Base-by-base conservation (phyloP, 1,140 invertebrate genomes). In the Atta colombica region DNA sequence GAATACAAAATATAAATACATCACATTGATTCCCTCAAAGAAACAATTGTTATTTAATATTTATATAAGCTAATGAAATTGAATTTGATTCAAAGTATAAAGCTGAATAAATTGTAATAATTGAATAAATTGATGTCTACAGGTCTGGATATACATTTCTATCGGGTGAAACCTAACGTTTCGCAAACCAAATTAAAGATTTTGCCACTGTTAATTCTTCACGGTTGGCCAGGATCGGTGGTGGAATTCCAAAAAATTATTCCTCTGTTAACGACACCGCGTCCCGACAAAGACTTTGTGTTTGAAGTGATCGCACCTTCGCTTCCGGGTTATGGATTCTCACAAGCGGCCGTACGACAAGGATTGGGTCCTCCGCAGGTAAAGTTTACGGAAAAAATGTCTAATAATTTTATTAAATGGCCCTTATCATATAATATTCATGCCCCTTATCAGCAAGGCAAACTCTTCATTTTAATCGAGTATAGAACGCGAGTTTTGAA, bases 151-250 rank as follows among this genome's bases (percentile, higher is more conserved):
- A 96, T 98, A 31, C 97, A 98, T 91, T 97, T 96, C 89, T 94
- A 97, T 66, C 96, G 96, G 51, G 96, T 97, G 0, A 97, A 96
- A 84, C 96, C 97, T 88, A 94, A 90, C 89, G 81, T 88, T 45
- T 94, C 94, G 28, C 94, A 89, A 93, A 90, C 87, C 93, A 95
- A 95, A 65, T 80, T 96, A 0, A 96, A 95, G 93, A 96, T 98
- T 0, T 87, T 97, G 3, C 98, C 98, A 0, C 63, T 98, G 28
- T 91, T 99, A 0, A 31, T 99, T 1, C 90, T 98, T 5, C 98
- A 99, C 92, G 98, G 98, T 18, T 99, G 98, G 98, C 98, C 98
- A 3, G 98, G 98, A 39, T 98, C 98, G 0, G 96, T 99, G 3
- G 96, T 97, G 12, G 98, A 99, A 94, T 99, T 99, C 93, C 97